Base-by-base conservation (phyloP, 2,113 vertebrate species). In the Periophthalmus modestus region DNA sequence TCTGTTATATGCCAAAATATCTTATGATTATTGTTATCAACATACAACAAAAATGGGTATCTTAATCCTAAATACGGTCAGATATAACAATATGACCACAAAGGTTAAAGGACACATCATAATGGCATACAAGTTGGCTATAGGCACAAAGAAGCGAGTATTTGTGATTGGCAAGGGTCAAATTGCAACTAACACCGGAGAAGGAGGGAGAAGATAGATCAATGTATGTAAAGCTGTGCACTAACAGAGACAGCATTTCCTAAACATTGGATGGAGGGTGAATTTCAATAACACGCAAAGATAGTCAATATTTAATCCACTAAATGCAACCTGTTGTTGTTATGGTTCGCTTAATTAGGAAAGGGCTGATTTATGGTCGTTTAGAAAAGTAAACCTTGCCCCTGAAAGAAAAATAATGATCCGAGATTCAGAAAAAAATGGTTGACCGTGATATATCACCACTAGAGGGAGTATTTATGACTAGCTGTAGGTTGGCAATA, bases 401-500 rank as follows among this genome's bases (percentile, higher is more conserved):
- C 58, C 84, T 81, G 91, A 80, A 85, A 87, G 85, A 79, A 87
- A 92, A 83, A 78, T 78, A 85, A 92, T 87, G 71, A 88, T 70
- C 84, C 89, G 84, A 90, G 88, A 91, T 74, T 93, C 92, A 95
- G 95, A 95, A 94, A 18, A 63, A 63, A 95, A 95, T 92, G 92
- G 93, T 93, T 85, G 82, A 86, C 79, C 78, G 77, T 75, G 83
- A 84, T 94, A 94, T 93, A 93, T 91, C 92, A 91, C 89, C 92
- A 71, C 85, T 83, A 94, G 91, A 90, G 92, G 94, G 92, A 88
- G 91, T 92, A 87, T 95, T 95, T 95, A 95, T 94, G 94, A 68
- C 74, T 73, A 75, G n/a, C 18, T 21, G 36, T 46, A 78, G 74
- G 90, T 92, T 63, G 93, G 91, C 92, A 94, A 93, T 96, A 95